Evolutionary conservation across 1,140 invertebrate species (phyloP), one percentile per base, ranked within the genome.

Genomic region (Drosophila bipectinata): DNA sequence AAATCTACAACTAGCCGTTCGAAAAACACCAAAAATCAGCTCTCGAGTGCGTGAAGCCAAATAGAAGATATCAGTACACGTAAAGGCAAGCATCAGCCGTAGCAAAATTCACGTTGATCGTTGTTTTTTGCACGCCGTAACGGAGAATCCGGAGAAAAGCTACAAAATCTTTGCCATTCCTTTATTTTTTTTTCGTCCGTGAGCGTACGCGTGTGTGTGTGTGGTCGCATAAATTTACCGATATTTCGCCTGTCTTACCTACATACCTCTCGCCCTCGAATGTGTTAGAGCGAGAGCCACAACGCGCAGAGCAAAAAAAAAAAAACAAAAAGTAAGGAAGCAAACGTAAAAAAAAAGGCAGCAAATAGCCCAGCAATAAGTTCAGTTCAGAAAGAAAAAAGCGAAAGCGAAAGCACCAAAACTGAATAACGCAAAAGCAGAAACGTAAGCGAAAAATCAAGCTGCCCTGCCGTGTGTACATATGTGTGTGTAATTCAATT

Each of bases 141-240:
- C 34, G 34, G 10, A 37, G 44, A 21, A 4, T 47, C 44, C 44
- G 18, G 55, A 62, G 44, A 77, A 67, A 41, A 53, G 49, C 41
- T 44, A 44, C 26, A 48, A 66, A 48, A 45, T 54, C 26, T 52
- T 12, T 18, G 61, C 62, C 52, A 66, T 68, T 68, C 44, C 52
- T 56, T 54, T 45, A 71, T 79, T 87, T 81, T 83, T 78, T 78
- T 78, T 62, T 18, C 44, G 32, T 67, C 60, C 49, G 34, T 67
- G 32, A 37, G 21, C 18, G 57, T 41, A 34, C 41, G 61, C 62
- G 47, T 30, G 39, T 34, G 15, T 34, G 15, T 55, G 28, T 67
- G 72, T 60, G 63, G 61, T 71, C 64, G 71, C 75, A 78, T 78
- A 74, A 76, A 81, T 81, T 80, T 84, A 85, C 80, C 80, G 80